Base-by-base conservation (phyloP, 1,140 invertebrate species). In the Homarus americanus region DNA sequence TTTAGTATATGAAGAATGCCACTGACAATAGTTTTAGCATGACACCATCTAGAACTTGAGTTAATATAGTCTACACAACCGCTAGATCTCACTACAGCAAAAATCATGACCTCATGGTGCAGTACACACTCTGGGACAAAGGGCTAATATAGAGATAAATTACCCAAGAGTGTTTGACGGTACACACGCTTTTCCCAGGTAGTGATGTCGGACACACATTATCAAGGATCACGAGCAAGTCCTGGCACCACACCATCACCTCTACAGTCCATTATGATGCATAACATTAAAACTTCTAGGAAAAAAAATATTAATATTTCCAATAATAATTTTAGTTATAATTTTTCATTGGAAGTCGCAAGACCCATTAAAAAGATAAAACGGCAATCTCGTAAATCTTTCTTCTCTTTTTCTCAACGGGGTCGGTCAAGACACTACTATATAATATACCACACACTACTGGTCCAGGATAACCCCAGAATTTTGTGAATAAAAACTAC, bases 171-270 rank as follows among this genome's bases (percentile, higher is more conserved):
- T 63, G 58, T 63, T 63, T 63, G 58, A 24, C 15, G 36, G 32
- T 36, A n/a, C 24, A 79, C 40, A 44, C 15, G 44, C 76, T 24
- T 44, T 49, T 38, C 76, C 40, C 24, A 79, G 76, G 76, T 79
- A 79, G 76, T 79, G 76, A 44, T 44, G 76, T 79, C 40, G 49
- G 44, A 79, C 28, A 15, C 10, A 32, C 10, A 32, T 24, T 78
- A 28, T 79, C 10, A 44, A 15, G 20, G 38, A 38, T 79, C n/a
- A 44, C 44, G 5, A 24, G 2, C 17, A 40, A 79, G 36, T 49
- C 40, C 7, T 28, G 76, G 7, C 17, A 69, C 4, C 32, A 24
- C 4, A 69, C 63, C 63, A 15, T 2, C 53, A 58, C 53, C 53
- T 76, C 24, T 44, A 28, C 44, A 58, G 44, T 49, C 44, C 44